Evolutionary conservation across 2,888 invertebrate species (phyloP).

Genomic region (Apamea monoglypha): DNA sequence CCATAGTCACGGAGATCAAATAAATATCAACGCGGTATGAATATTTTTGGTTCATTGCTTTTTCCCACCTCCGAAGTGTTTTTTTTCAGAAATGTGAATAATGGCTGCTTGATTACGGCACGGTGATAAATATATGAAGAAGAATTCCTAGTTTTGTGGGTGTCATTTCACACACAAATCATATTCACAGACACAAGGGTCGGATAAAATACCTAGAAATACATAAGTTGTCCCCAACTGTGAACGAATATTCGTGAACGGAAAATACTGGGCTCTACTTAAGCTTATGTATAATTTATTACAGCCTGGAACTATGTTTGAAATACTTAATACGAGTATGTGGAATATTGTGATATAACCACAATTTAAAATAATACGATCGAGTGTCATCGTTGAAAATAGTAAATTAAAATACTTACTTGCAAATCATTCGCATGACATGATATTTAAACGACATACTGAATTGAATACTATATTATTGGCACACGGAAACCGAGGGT

Average conservation of each 20-base stretch:
- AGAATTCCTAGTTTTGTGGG: background rate
- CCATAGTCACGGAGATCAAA: slow-evolving; percentile 53
- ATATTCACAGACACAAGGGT: slow-evolving; percentile 17
- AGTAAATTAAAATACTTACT: background rate
- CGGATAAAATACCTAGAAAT: slow-evolving; percentile 26
- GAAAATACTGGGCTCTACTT: background rate
- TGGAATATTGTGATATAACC: background rate
- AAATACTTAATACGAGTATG: background rate
- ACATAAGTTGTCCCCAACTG: slow-evolving; percentile 20
- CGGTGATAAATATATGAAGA: background rate
- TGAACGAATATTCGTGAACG: background rate
- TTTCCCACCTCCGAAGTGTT: slow-evolving; percentile 18
- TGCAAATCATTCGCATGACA: slow-evolving; percentile 14
- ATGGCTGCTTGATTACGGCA: background rate
- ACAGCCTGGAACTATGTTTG: background rate
- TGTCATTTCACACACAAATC: slow-evolving; percentile 17
- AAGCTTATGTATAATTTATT: background rate
- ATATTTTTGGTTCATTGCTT: slow-evolving; percentile 44
- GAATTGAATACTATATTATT: slow-evolving; percentile 16
- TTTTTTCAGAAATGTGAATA: slow-evolving; percentile 27
- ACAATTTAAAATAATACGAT: background rate
- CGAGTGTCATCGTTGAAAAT: background rate
- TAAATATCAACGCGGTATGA: slow-evolving; percentile 60
- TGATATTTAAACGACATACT: slow-evolving; percentile 3
- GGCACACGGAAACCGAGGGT: background rate